Conservation (phyloP, 1,140 invertebrate species). For the Ericerus pela region DNA sequence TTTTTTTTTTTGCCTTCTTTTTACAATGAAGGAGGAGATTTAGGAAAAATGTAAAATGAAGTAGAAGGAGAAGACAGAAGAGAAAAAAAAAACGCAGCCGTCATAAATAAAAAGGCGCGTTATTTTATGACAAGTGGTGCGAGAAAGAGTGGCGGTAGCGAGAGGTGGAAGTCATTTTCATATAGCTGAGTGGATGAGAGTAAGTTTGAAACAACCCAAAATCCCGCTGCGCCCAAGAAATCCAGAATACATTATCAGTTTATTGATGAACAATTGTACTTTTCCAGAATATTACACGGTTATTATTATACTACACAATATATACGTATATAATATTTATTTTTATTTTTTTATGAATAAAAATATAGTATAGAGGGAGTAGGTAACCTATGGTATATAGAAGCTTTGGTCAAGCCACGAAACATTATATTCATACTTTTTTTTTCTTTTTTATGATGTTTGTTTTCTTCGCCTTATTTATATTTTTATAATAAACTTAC, state of each 20-base stretch:
- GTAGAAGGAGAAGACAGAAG: not conserved
- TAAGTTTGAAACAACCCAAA: not conserved
- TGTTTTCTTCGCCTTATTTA: too few relatives aligned
- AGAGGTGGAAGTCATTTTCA: not conserved
- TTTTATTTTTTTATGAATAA: too few relatives aligned
- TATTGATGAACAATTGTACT: not conserved
- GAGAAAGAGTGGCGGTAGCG: not conserved
- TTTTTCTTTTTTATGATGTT: too few relatives aligned
- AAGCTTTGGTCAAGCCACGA: too few relatives aligned
- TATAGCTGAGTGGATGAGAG: not conserved
- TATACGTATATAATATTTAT: too few relatives aligned
- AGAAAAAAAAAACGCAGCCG: not conserved
- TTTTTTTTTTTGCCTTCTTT: too few relatives aligned
- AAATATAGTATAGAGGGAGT: too few relatives aligned
- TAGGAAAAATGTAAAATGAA: not conserved
- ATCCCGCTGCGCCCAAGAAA: not conserved
- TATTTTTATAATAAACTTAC: too few relatives aligned
- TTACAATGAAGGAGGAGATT: not conserved
- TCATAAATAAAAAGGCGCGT: constrained; percentile 3
- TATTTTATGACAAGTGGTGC: not conserved
- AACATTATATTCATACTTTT: too few relatives aligned
- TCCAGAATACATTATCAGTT: constrained; percentile 1
- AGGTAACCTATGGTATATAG: too few relatives aligned
- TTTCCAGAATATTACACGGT: too few relatives aligned
- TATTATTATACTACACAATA: too few relatives aligned